Evolutionary conservation across 2,888 invertebrate genomes (phyloP).

Genomic region (Dioctria rufipes): DNA sequence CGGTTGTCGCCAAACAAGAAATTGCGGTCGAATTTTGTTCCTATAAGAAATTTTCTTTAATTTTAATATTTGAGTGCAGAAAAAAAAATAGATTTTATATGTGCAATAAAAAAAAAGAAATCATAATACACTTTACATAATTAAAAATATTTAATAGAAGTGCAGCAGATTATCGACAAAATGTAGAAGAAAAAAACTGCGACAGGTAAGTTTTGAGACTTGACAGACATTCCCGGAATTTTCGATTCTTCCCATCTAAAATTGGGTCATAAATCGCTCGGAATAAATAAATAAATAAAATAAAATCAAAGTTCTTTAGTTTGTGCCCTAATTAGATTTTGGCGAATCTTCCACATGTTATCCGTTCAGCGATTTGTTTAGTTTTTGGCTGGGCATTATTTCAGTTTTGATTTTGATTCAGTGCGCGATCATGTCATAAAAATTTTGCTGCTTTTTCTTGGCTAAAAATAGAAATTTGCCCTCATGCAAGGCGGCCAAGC

Average conservation of each 20-base stretch:
- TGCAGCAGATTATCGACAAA: too few relatives aligned
- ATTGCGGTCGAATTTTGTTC: conserved; percentile 5
- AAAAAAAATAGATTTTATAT: not conserved
- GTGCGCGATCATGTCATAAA: not conserved
- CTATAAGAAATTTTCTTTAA: conserved; percentile 1
- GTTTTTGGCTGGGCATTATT: conserved; percentile 18
- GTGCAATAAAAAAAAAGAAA: too few relatives aligned
- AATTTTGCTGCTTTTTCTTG: not conserved
- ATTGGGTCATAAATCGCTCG: not conserved
- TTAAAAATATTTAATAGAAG: too few relatives aligned
- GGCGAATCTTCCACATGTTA: conserved; percentile 19
- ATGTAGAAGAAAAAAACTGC: too few relatives aligned
- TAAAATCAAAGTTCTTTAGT: too few relatives aligned
- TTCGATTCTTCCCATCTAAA: not conserved
- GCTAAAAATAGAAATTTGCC: conserved; percentile 39
- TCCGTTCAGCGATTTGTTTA: conserved; percentile 7
- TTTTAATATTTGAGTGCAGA: not conserved
- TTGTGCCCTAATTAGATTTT: conserved; percentile 32
- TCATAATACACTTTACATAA: too few relatives aligned
- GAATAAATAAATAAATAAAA: not conserved
- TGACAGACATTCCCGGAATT: not conserved
- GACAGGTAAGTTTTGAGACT: too few relatives aligned
- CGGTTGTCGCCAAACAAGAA: conserved; percentile 6
- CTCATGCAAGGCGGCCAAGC: conserved; percentile 34
- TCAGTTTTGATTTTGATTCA: not conserved